Conservation (phyloP, 2,797 vertebrate genomes). For the Varecia variegata region DNA sequence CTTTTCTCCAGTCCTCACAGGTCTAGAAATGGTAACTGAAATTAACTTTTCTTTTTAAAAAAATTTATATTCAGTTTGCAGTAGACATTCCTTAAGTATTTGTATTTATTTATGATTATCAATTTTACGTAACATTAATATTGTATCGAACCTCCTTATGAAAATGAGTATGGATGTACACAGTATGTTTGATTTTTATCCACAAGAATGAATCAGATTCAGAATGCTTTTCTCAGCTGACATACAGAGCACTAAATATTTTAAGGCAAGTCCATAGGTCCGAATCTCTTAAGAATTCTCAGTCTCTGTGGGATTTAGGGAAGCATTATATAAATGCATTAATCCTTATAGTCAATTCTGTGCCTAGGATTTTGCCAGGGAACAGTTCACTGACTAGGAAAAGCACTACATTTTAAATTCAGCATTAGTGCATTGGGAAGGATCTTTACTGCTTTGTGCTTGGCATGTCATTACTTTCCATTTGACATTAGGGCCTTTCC, state of each 20-base stretch:
- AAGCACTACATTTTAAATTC: slow-evolving; percentile 91
- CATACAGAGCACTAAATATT: slow-evolving; percentile 98
- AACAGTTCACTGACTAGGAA: slow-evolving; percentile 90
- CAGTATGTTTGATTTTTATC: slow-evolving; percentile 93
- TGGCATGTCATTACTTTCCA: slow-evolving; percentile 96
- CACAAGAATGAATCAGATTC: slow-evolving; percentile 92
- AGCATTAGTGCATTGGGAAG: slow-evolving; percentile 88
- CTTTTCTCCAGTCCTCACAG: slow-evolving; percentile 88
- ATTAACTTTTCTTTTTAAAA: slow-evolving; percentile 90
- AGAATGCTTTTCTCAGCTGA: slow-evolving; percentile 92
- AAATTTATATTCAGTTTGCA: slow-evolving; percentile 94
- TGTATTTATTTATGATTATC: slow-evolving; percentile 99
- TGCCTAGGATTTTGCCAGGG: slow-evolving; percentile 95
- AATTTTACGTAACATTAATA: slow-evolving; percentile 91
- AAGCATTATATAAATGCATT: slow-evolving; percentile 89
- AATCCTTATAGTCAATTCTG: slow-evolving; percentile 92
- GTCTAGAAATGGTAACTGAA: slow-evolving; percentile 90
- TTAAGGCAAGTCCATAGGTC: slow-evolving; percentile 88
- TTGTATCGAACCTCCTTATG: slow-evolving; percentile 88
- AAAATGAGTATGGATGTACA: slow-evolving; percentile 92
- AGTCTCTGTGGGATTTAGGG: slow-evolving; percentile 86
- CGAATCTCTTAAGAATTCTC: slow-evolving; percentile 90
- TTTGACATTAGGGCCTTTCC: slow-evolving; percentile 97
- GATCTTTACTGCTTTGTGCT: slow-evolving; percentile 94
- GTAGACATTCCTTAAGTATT: slow-evolving; percentile 99